phyloP scores from a whole-genome alignment of 2,113 vertebrate species.

The Psittacara wagleri region DNA sequence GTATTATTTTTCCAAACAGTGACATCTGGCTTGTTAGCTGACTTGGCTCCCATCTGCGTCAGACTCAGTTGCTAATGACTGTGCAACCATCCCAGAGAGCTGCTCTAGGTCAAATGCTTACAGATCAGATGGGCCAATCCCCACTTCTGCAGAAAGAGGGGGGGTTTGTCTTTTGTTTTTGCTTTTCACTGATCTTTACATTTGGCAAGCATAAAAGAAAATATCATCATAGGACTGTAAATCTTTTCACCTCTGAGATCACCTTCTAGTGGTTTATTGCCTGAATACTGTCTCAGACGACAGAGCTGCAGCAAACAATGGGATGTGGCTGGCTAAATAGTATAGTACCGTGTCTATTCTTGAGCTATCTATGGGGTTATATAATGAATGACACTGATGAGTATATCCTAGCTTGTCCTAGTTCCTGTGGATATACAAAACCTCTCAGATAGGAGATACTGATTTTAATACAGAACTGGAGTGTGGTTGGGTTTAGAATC shows the following conservation, averaged over 20 bases:
- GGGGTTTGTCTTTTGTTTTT: neutral
- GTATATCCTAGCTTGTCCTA: neutral
- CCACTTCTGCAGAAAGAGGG: neutral
- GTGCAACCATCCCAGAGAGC: neutral
- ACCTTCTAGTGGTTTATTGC: neutral
- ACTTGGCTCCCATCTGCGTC: neutral
- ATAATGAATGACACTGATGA: neutral
- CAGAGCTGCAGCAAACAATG: neutral
- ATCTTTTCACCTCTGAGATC: neutral
- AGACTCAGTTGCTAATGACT: neutral
- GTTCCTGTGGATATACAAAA: neutral
- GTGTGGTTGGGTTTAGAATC: neutral
- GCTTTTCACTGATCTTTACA: neutral
- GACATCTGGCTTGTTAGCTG: slow-evolving; percentile 59
- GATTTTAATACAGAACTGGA: neutral
- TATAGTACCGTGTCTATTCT: neutral
- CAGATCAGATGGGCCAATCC: neutral
- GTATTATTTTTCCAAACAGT: neutral
- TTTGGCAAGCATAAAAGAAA: neutral
- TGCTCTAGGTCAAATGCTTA: neutral
- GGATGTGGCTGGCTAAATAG: neutral
- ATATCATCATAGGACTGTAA: neutral
- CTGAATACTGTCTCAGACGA: neutral
- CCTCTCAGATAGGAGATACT: neutral
- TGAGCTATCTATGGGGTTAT: neutral